phyloP scores from a whole-genome alignment of 2,888 invertebrate species.

The Epinotia nisella region DNA sequence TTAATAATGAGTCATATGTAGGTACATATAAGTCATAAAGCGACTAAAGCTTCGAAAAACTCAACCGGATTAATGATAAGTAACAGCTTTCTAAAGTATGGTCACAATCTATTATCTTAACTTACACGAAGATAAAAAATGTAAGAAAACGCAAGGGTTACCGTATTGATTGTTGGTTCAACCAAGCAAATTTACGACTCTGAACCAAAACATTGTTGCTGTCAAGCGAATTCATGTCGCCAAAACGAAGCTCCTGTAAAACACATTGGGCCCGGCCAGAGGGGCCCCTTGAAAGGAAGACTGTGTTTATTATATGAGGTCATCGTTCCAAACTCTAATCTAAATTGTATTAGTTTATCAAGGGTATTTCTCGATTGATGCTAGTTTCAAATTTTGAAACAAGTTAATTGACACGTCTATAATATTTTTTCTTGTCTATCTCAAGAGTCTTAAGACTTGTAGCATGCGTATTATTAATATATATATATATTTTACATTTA shows the following conservation, averaged over 20 bases:
- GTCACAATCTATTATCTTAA: background rate
- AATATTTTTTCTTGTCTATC: too few relatives aligned
- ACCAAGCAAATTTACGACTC: background rate
- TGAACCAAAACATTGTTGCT: slow-evolving; percentile 5
- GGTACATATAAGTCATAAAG: too few relatives aligned
- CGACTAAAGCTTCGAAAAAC: background rate
- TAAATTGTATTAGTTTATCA: slow-evolving; percentile 66
- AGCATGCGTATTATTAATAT: too few relatives aligned
- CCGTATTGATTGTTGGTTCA: background rate
- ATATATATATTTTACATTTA: too few relatives aligned
- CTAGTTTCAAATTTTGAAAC: too few relatives aligned
- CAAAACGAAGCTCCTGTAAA: slow-evolving; percentile 53
- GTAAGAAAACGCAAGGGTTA: too few relatives aligned
- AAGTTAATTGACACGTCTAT: too few relatives aligned
- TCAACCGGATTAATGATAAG: background rate
- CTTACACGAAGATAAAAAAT: background rate
- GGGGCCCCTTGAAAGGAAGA: slow-evolving; percentile 65
- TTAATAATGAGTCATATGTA: too few relatives aligned
- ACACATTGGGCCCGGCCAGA: slow-evolving; percentile 58
- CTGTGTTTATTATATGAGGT: slow-evolving; percentile 71
- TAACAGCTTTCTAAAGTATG: background rate
- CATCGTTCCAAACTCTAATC: slow-evolving; percentile 74
- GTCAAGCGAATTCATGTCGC: slow-evolving; percentile 46
- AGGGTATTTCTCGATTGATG: slow-evolving; percentile 22
- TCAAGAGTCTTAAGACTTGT: too few relatives aligned